Evolutionary conservation across 2,113 vertebrate genomes (phyloP), one percentile per base, ranked within the genome.

Genomic region (Dendropsophus ebraccatus): DNA sequence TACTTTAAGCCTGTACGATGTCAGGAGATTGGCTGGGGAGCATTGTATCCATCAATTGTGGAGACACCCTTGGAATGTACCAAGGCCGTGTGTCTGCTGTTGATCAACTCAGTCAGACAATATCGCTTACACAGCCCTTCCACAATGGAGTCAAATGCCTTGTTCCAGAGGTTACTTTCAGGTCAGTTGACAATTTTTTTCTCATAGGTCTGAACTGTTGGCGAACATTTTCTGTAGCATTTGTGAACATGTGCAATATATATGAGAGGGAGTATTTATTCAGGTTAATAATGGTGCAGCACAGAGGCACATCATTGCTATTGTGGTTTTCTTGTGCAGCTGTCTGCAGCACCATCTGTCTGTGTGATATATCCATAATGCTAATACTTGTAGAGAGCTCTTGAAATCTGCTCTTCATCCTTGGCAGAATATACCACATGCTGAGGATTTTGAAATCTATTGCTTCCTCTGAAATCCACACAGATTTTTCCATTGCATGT

Each of bases 131-230:
- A 0, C 95, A 97, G 45, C 98, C 98, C 69, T 99, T 99, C 89
- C 98, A 99, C 65, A 99, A 99, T 88, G 98, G 98, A 21, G 94
- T 98, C 81, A 99, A 97, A 89, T 99, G 98, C 88, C 95, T 99
- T 1, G 97, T 99, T 75, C 97, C 97, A 4, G 98, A 99, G 89
- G 97, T 99, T 91, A 99, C 98, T 23, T 99, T 99, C 94, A 97
- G 98, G 98, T 99, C 88, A 91, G 92, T 88, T 49, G 17, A 70
- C 3, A 28, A 25, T 8, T 58, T 35, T 47, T 74, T 50, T 75
- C 12, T 50, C 17, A 21, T 70, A 23, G 7, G 62, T 5, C 30
- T 32, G 4, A 32, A 19, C 16, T 2, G 1, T 69, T 32, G 65
- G 65, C 19, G 16, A 35, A 14, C 17, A 19, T 69, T 30, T 25